These are phyloP conservation scores for Cacatua alba DNA, from an alignment of 2,113 vertebrate species.

Conservation along the genomic window DNA sequence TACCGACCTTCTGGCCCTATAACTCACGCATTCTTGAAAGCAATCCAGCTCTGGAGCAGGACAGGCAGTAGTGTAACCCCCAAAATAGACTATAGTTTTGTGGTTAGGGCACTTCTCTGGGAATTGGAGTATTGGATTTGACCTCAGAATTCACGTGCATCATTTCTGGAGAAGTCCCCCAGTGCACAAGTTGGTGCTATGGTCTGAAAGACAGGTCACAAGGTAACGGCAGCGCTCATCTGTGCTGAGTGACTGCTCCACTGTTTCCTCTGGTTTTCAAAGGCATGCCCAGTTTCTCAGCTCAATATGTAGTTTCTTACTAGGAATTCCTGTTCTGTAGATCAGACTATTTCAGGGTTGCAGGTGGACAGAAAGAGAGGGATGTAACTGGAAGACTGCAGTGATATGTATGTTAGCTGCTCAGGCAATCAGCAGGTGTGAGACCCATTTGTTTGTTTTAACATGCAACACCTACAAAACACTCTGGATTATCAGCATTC, in stretches of 20 bases:
- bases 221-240: fast-evolving
- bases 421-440: neutral
- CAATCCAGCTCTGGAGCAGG: neutral
- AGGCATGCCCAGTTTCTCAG: neutral
- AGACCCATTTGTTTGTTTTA: neutral
- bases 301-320: neutral
- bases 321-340: neutral
- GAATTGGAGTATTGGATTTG: neutral
- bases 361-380: neutral
- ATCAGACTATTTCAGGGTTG: neutral
- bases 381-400: neutral
- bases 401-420: neutral
- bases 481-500: neutral
- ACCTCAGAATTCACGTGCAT: neutral
- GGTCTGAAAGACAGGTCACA: neutral
- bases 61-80: neutral
- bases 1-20: neutral
- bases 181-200: neutral
- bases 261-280: neutral
- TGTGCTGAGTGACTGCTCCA: neutral
- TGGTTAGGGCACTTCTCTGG: neutral
- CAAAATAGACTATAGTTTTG: neutral
- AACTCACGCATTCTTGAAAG: neutral
- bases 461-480: neutral
- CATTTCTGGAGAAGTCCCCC: fast-evolving